Evolutionary conservation across 1,140 invertebrate genomes (phyloP).

Genomic region (Drosophila obscura): DNA sequence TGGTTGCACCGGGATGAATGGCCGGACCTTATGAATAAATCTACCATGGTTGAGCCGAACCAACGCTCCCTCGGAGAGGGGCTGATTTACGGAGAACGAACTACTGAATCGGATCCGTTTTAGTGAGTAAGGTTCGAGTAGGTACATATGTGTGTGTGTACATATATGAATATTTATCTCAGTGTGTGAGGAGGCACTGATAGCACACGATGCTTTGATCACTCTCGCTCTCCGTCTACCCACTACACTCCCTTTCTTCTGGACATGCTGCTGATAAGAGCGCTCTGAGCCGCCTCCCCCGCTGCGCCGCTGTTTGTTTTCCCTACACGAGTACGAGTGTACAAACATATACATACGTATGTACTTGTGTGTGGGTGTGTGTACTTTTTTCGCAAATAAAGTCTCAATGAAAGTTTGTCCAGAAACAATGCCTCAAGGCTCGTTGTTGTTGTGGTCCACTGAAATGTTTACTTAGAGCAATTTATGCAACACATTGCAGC

Average conservation of each 20-base stretch:
- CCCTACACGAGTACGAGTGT: too few relatives aligned
- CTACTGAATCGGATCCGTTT: slow-evolving; percentile 61
- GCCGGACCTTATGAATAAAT: too few relatives aligned
- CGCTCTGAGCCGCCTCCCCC: slow-evolving; percentile 4
- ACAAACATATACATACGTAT: background rate
- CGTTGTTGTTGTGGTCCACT: slow-evolving; percentile 55
- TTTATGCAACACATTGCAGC: slow-evolving; percentile 70
- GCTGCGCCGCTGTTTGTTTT: background rate
- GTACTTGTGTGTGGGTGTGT: slow-evolving; percentile 6
- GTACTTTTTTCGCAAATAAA: slow-evolving; percentile 67
- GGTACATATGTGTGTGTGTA: background rate
- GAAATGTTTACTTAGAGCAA: slow-evolving; percentile 71
- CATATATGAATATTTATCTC: too few relatives aligned
- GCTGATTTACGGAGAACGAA: too few relatives aligned
- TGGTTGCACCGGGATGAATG: too few relatives aligned
- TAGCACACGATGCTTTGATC: slow-evolving; percentile 28
- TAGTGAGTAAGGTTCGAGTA: slow-evolving; percentile 61
- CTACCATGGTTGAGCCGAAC: too few relatives aligned
- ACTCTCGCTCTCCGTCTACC: slow-evolving; percentile 50
- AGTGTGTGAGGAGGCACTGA: slow-evolving; percentile 29
- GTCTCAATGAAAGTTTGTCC: slow-evolving; percentile 77
- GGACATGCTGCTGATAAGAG: slow-evolving; percentile 52
- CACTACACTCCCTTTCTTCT: slow-evolving; percentile 23
- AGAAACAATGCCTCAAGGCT: slow-evolving; percentile 74
- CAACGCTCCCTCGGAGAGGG: too few relatives aligned